These are phyloP conservation scores for Indicator indicator DNA, from an alignment of 2,113 vertebrate genomes.

Conservation along the genomic window DNA sequence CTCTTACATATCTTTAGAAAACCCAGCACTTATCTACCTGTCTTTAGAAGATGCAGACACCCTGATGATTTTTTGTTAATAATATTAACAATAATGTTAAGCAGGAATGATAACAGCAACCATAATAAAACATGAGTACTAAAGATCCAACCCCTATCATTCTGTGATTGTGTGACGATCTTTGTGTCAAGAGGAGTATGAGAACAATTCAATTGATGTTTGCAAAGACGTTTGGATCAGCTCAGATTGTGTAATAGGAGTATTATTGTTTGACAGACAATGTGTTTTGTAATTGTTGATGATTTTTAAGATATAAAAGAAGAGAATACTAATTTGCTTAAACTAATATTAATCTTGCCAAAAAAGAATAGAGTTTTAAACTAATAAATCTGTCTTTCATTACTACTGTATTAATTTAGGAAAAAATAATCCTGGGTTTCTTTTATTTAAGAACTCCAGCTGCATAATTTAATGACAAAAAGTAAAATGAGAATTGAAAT, in stretches of 20 bases:
- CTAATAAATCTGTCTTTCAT: slow-evolving; percentile 17
- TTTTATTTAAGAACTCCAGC: not conserved
- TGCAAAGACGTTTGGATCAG: not conserved
- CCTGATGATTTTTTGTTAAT: not conserved
- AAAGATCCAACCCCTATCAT: not conserved
- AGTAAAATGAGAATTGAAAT: not conserved
- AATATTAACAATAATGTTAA: not conserved
- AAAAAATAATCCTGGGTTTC: not conserved
- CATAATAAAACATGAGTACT: not conserved
- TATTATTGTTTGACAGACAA: not conserved
- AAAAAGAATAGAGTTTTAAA: not conserved
- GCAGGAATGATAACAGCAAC: not conserved
- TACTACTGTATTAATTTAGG: not conserved
- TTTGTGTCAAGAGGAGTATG: not conserved
- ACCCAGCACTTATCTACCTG: not conserved
- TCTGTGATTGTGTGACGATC: not conserved
- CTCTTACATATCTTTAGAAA: not conserved
- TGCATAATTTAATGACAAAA: slow-evolving; percentile 5
- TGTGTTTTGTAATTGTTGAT: not conserved
- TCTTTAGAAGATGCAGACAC: not conserved
- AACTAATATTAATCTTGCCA: not conserved
- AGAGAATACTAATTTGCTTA: not conserved
- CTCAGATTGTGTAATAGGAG: not conserved
- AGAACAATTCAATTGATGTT: not conserved
- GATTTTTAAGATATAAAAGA: not conserved